Evolutionary conservation across 64 coral and sea anemone genomes (phyloP), one percentile per base, ranked within the genome.

Genomic region (Porites australiensis): DNA sequence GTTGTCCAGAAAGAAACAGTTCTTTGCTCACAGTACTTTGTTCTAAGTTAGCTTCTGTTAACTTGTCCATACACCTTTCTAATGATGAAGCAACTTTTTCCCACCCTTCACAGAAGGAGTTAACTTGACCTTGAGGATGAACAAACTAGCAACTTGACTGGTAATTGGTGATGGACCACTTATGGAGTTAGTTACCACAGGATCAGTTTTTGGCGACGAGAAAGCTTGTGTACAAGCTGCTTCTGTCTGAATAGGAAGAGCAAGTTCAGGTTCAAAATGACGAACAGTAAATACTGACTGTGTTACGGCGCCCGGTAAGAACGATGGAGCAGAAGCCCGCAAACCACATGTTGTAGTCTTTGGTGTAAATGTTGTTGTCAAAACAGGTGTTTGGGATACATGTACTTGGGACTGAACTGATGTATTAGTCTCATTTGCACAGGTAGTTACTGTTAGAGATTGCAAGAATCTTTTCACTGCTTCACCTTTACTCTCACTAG

Each of bases 41-140:
- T 47, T 89, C 79, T 21, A 77, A 51, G 27, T 82, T 94, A 48
- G 75, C 78, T 59, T 93, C 83, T 9, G 59, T 74, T 59, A 93
- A 37, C 48, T 87, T 93, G 9, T 79, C 74, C 91, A 84, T 68
- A 64, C 92, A 94, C 74, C 57, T 82, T 27, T 89, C 92, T 63
- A 94, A 57, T 44, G 77, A 50, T 50, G 47, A 44, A 7, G 79
- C 58, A 3, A 81, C 45, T 94, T 50, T 15, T 13, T 46, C 47
- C 75, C 16, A 74, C 13, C 52, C 64, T 21, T 22, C n/a, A 77
- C n/a, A 18, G 50, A 22, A 15, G 12, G 77, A 60, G 23, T 20
- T 19, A 15, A 3, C 27, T 79, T 23, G 52, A 44, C 52, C 77
- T 80, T 58, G 53, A 23, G 77, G 57, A 60, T 60, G 12, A 60